Conservation (phyloP, 30 jellyfish, hydroid and myxozoan species). For the Mastigias papua region DNA sequence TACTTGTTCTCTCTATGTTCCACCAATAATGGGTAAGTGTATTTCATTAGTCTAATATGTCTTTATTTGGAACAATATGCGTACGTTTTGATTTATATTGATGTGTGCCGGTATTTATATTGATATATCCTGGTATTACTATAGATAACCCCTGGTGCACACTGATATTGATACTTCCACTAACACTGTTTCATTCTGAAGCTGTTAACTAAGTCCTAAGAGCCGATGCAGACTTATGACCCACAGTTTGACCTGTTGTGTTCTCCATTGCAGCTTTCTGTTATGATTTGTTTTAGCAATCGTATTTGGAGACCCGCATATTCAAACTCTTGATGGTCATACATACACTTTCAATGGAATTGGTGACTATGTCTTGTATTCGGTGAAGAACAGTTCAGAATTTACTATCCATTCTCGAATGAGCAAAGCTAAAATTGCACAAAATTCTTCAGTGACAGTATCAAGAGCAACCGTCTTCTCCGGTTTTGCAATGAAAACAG, state of each 20-base stretch:
- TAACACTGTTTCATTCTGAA: too few species aligned
- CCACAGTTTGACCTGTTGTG: too few species aligned
- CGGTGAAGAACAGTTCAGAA: conserved; percentile 62
- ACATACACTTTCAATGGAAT: conserved; percentile 80
- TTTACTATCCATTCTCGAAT: conserved; percentile 67
- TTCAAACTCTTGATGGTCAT: conserved; percentile 67
- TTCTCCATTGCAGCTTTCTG: too few species aligned
- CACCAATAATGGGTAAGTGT: conserved; percentile 41
- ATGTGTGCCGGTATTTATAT: too few species aligned
- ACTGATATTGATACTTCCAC: too few species aligned
- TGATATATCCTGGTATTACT: too few species aligned
- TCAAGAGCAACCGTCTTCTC: conserved; percentile 82
- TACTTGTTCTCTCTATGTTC: conserved; percentile 6
- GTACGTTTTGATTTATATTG: too few species aligned
- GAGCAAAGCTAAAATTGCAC: conserved; percentile 55
- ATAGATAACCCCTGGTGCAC: too few species aligned
- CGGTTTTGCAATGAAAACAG: conserved; percentile 69
- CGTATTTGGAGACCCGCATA: conserved; percentile 80
- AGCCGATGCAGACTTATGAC: too few species aligned
- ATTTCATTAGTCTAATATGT: not conserved
- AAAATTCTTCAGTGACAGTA: conserved; percentile 20
- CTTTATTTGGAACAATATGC: not conserved
- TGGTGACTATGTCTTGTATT: conserved; percentile 64
- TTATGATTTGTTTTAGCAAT: conserved; percentile 34
- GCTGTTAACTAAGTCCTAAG: too few species aligned